Base-by-base conservation (phyloP, 2,888 invertebrate species). In the Polydesmus complanatus region DNA sequence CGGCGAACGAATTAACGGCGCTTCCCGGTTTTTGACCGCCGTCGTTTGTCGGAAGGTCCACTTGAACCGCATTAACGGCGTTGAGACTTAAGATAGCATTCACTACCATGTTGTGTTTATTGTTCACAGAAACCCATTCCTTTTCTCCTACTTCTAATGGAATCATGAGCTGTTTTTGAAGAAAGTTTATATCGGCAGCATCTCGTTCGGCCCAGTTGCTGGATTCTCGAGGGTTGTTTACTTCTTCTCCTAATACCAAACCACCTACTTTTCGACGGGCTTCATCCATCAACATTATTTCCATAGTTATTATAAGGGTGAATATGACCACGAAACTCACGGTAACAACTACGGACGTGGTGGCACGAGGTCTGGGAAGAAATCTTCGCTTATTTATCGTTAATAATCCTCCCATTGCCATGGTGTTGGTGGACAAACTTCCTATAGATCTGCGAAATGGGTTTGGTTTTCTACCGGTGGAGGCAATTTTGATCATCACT, bases 281-380 rank as follows among this genome's bases (percentile, higher is more conserved):
- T 66, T 82, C 82, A 71, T 84, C 81, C 66, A 82, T 81, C 67
- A 83, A 77, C 70, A 88, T 81, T 69, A 90, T 84, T 77, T 91
- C 90, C 64, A 90, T 89, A 67, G 91, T 80, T 64, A 91, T 84
- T 70, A 91, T 91, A 69, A 89, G 79, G 54, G 88, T 88, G 73
- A 91, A 91, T 62, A 92, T 85, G 51, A 85, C 86, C 74, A 91
- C 89, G 75, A 92, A 91, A 79, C 89, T 88, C 68, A 91, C 82
- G 65, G 91, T 89, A 73, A 91, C 85, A 76, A 90, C 84, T 77
- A 91, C 90, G 71, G 88, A 89, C 81, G 89, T 84, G 73, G 87
- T 86, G 67, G 88, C 88, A 68, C 89, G 81, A 74, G 89, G 88
- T 54, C 68, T 66, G 1, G 61, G 22, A 8, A 37, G 11, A 11